Conservation (phyloP, 2,888 invertebrate genomes). For the Cartodere bifasciata region DNA sequence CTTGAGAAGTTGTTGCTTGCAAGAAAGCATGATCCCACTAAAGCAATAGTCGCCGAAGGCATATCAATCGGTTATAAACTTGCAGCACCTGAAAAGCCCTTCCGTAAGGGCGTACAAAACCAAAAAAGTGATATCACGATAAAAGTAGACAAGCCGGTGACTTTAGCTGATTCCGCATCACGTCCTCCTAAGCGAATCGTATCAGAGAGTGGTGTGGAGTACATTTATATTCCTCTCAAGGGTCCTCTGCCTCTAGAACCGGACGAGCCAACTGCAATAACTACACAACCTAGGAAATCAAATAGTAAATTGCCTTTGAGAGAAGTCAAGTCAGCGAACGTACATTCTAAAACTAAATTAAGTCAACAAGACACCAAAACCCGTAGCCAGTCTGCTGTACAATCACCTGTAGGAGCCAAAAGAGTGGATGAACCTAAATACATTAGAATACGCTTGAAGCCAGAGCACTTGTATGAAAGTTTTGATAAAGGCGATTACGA, state of each 20-base stretch:
- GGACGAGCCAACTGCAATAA: too few relatives aligned
- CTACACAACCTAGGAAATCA: too few relatives aligned
- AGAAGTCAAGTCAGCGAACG: too few relatives aligned
- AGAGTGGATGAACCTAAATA: conserved; percentile 39
- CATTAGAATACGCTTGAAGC: conserved; percentile 58
- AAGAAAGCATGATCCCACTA: conserved; percentile 51
- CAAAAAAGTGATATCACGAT: conserved; percentile 27
- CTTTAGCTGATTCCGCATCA: conserved; percentile 14
- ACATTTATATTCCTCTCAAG: conserved; percentile 37
- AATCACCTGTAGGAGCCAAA: conserved; percentile 13
- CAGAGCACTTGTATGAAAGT: conserved; percentile 60
- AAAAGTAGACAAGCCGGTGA: conserved; percentile 27
- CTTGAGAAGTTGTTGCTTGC: conserved; percentile 42
- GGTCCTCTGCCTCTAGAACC: conserved; percentile 30
- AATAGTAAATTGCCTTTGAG: too few relatives aligned
- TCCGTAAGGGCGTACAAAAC: conserved; percentile 16
- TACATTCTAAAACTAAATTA: too few relatives aligned
- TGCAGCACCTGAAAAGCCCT: conserved; percentile 12
- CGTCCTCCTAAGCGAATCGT: conserved; percentile 28
- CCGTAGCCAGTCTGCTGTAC: conserved; percentile 12
- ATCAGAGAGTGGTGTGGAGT: conserved; percentile 33
- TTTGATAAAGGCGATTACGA: conserved; percentile 41
- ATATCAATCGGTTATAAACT: conserved; percentile 35
- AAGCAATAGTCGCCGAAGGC: conserved; percentile 50
- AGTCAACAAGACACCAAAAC: too few relatives aligned